Evolutionary conservation across 2,888 invertebrate genomes (phyloP).

Genomic region (Trichopria drosophilae): DNA sequence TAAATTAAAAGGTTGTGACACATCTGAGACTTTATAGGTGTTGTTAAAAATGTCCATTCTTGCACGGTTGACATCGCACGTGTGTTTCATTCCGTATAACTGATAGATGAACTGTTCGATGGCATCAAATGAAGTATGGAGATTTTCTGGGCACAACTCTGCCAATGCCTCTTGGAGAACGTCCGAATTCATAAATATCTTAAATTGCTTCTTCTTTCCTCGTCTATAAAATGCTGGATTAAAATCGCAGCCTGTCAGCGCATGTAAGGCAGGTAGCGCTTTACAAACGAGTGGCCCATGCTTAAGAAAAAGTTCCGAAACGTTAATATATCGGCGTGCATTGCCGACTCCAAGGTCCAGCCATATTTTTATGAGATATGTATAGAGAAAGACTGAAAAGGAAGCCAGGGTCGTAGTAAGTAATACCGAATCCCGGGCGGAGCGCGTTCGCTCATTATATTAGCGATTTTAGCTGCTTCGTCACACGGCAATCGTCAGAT

Average conservation of each 20-base stretch:
- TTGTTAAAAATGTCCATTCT: constrained; percentile 35
- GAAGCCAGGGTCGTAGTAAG: too few relatives aligned
- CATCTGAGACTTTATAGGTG: too few relatives aligned
- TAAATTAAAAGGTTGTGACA: too few relatives aligned
- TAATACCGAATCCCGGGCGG: too few relatives aligned
- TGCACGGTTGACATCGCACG: constrained; percentile 36
- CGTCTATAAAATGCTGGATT: constrained; percentile 27
- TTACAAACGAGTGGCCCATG: constrained; percentile 11
- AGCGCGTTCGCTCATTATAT: too few relatives aligned
- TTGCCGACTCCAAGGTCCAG: constrained; percentile 25
- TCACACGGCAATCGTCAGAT: too few relatives aligned
- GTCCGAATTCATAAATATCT: constrained; percentile 15
- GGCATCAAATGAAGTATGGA: constrained; percentile 26
- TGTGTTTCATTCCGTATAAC: constrained; percentile 40
- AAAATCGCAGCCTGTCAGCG: constrained; percentile 26
- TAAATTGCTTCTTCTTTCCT: too few relatives aligned
- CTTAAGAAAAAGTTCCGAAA: constrained; percentile 11
- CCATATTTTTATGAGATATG: too few relatives aligned
- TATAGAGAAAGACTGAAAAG: too few relatives aligned
- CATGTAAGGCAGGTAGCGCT: constrained; percentile 23
- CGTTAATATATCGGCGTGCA: constrained; percentile 11
- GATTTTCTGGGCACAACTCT: constrained; percentile 29
- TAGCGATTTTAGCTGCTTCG: too few relatives aligned
- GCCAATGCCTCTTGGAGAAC: constrained; percentile 34
- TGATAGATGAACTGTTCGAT: constrained; percentile 37